Evolutionary conservation across 1,140 invertebrate species (phyloP), one percentile per base, ranked within the genome.

Genomic region (Holotrichia oblita): DNA sequence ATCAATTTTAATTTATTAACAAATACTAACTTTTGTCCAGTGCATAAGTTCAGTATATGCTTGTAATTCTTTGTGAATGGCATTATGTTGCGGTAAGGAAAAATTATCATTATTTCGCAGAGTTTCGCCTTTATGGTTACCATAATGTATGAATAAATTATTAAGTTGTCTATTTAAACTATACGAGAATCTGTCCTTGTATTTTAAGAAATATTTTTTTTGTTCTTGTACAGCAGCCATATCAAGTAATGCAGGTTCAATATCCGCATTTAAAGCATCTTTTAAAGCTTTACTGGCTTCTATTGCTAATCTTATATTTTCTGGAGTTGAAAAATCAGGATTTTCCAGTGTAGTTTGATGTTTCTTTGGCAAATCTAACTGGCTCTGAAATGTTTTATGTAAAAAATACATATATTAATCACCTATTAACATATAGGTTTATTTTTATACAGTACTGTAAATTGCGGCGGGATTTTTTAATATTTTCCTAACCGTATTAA

Each of bases 101-200:
- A 96, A 87, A n/a, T 93, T 91, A 81, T 90, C 89, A 8, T 88
- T 87, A 73, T 59, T 81, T 79, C 79, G 80, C 61, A 85, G 83
- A 34, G 81, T 84, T 77, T 89, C 88, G 0, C 88, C 87, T 83
- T 89, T 88, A 79, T 89, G 88, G 79, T 90, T 89, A 83, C 94
- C 95, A 88, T 97, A 91, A 88, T 98, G 95, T 85, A 98, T 96
- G 80, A 98, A 97, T 48, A 97, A 89, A 89, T 98, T 98, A 85
- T 97, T 98, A 14, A 99, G 88, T 87, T 98, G 95, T 44, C 96
- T 90, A 44, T 93, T 93, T 22, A 98, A 90, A 27, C 93, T 92
- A 73, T 93, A 90, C 9, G 95, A 94, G 87, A 98, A 97, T 87
- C 93, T 94, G n/a, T 91, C 91, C 85, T 93, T 93, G 79, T 94